phyloP scores from a whole-genome alignment of 2,797 vertebrate genomes.

The Enteromius thamalakanensis region DNA sequence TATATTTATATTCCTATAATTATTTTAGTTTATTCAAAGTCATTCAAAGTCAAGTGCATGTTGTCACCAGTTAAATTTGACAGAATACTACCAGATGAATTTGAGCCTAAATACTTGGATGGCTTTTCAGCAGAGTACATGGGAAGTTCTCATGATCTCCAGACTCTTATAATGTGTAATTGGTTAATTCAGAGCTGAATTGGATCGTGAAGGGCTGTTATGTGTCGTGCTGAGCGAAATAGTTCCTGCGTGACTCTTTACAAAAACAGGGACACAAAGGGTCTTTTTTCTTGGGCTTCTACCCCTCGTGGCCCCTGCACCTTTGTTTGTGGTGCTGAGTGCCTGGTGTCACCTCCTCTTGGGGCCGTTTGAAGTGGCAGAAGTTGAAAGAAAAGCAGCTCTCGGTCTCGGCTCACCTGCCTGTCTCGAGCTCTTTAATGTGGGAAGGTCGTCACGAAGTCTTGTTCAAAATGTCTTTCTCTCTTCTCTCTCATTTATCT shows the following conservation, averaged over 20 bases:
- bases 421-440: conserved; percentile 73
- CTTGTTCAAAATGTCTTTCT: conserved; percentile 40
- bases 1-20: too few species aligned
- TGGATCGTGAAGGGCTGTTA: background rate
- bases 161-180: background rate
- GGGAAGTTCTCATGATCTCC: background rate
- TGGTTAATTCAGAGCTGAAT: background rate
- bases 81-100: background rate
- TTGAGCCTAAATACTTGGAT: background rate
- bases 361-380: conserved; percentile 74
- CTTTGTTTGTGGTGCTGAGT: conserved; percentile 74
- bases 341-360: conserved; percentile 70
- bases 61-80: background rate
- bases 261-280: conserved; percentile 49
- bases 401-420: conserved; percentile 71
- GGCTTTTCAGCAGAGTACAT: background rate
- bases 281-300: conserved; percentile 48
- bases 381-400: conserved; percentile 72
- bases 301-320: conserved; percentile 61
- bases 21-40: background rate
- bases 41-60: background rate
- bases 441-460: conserved; percentile 61
- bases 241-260: conserved; percentile 31
- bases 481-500: conserved; percentile 32
- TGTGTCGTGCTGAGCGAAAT: background rate